Evolutionary conservation across 1,140 invertebrate species (phyloP), one percentile per base, ranked within the genome.

Genomic region (Lepidurus packardi): DNA sequence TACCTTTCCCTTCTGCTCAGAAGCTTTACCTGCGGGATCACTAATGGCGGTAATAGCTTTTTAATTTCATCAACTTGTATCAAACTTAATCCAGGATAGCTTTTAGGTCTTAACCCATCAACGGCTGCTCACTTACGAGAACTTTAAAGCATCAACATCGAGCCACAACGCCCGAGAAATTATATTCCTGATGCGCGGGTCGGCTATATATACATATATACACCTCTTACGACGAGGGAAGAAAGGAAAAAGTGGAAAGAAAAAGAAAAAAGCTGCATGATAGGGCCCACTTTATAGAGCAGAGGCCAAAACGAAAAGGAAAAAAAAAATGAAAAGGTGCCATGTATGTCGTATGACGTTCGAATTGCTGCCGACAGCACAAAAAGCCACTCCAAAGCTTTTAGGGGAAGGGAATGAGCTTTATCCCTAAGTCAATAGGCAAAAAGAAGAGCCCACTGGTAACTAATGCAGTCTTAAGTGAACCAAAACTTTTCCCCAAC

Each of bases 311-410:
- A 21, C 53, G 21, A 47, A 65, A 21, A 13, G 16, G 53, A 21
- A 65, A 65, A 65, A 65, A 65, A 65, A 65, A 65, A n/a, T 9
- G n/a, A 65, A 65, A 65, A 65, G 53, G 53, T 65, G 53, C 53
- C 53, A 65, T 65, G 53, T 21, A 65, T 65, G 53, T 65, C 16
- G 53, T 65, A 65, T 65, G 53, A 65, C 53, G 53, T 65, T 65
- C 53, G 53, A 65, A 65, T 65, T 65, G 53, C 53, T 65, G 53
- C 53, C 53, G 53, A 65, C 53, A 65, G 53, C 53, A 65, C 53
- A 65, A 65, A 65, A 65, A 65, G 53, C 53, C 53, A 65, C 53
- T 65, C 53, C 53, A 65, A 65, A 65, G 53, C 53, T 65, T 65
- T 65, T 65, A 65, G 53, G 53, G 53, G 53, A 16, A 65, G 53